A percentile compares a stretch with the other conserved stretches of the same genome.
These are phyloP conservation scores for Eulemur albifrons DNA, from an alignment of 2,797 vertebrate genomes.

Conservation along the genomic window DNA sequence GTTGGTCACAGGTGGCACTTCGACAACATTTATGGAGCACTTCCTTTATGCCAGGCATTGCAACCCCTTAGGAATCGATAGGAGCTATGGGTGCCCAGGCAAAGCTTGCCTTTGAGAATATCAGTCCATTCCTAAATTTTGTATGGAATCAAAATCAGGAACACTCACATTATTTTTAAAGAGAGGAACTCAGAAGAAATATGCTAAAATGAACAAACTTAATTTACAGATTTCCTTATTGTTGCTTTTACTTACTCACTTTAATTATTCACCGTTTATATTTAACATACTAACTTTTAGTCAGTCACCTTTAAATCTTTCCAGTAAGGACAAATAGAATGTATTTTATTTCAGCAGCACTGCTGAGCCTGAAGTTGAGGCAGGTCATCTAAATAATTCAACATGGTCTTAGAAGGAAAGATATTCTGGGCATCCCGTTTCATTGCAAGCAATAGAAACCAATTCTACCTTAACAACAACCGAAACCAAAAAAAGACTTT, in stretches of 20 bases:
- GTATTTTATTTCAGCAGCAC: neutral
- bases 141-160: neutral
- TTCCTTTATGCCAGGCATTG: neutral
- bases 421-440: conserved; percentile 19
- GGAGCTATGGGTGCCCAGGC: neutral
- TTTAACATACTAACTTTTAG: neutral
- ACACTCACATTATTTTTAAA: neutral
- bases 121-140: neutral
- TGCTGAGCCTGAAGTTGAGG: neutral
- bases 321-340: neutral
- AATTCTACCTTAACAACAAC: neutral
- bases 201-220: neutral
- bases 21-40: neutral
- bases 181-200: neutral
- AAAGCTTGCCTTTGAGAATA: neutral
- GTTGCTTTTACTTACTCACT: neutral
- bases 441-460: neutral
- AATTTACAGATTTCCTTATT: neutral
- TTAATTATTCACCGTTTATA: neutral
- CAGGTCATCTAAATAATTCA: conserved; percentile 44
- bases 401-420: neutral
- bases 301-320: neutral
- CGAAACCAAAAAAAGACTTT: neutral
- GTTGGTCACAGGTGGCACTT: neutral
- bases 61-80: too few relatives aligned